Evolutionary conservation across 30 jellyfish, hydroid and myxozoan species (phyloP), one percentile per base, ranked within the genome.

Genomic region (Clytia hemisphaerica): DNA sequence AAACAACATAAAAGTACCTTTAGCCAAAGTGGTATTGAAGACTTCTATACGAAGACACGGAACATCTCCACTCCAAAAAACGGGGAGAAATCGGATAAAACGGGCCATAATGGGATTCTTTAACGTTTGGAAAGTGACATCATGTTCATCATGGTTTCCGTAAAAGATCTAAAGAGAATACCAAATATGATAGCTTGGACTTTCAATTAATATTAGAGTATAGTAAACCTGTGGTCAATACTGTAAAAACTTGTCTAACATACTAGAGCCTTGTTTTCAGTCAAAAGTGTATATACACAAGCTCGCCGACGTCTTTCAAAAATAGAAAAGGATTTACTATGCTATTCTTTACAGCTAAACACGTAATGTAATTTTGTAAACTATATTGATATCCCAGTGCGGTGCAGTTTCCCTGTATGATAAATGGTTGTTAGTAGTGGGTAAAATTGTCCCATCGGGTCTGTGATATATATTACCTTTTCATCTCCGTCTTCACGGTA

Each of bases 31-130:
- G 29, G 78, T 37, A 14, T 79, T 70, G 75, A 71, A 89, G 31
- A 89, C 48, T 59, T 89, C 98, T 16, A 83, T 88, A 25, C 86
- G 59, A 37, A 87, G 58, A 59, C 98, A 89, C 6, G 92, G 93
- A 24, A 87, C 68, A 10, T 48, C 76, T 30, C 98, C 98, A 37
- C 64, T 78, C 98, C 98, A 89, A 2, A 80, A 50, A 30, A 63
- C 65, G 24, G 98, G 98, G 22, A 67, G 48, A 72, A 89, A 67
- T 35, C 94, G 30, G 27, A 89, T 58, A 57, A 65, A 89, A 6
- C 95, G 94, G 6, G 95, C 84, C 19, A 60, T 37, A 44, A 89
- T 75, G 25, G 98, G 98, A 37, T 69, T 57, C 30, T 47, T 72
- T 37, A 89, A 78, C 7, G 81, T 57, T 53, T 71, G 67, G 34